phyloP scores from a whole-genome alignment of 2,797 vertebrate genomes.

The Macropodus opercularis region DNA sequence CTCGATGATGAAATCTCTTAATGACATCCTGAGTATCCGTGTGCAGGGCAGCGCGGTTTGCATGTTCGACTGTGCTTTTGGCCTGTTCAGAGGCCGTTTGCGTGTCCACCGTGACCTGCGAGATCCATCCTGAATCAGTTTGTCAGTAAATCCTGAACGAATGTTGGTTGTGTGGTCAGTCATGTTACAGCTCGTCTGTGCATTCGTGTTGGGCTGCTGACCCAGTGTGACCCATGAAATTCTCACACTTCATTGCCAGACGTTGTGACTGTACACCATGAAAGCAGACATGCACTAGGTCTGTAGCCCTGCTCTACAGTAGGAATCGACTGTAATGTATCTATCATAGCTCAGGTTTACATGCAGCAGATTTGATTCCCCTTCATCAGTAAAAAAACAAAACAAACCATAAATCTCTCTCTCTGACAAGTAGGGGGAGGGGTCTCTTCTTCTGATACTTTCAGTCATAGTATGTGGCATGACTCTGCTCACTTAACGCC shows the following conservation, averaged over 20 bases:
- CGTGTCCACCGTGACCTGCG: slow-evolving; percentile 74
- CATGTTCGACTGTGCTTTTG: slow-evolving; percentile 32
- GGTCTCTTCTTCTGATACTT: slow-evolving; percentile 54
- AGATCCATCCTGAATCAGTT: slow-evolving; percentile 75
- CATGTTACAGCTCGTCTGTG: no score
- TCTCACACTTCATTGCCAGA: no score
- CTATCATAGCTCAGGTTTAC: no score
- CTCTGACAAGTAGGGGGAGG: slow-evolving; percentile 40
- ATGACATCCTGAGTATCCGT: slow-evolving; percentile 62
- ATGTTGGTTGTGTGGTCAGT: no score
- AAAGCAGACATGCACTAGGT: no score
- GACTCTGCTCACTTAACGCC: slow-evolving; percentile 66
- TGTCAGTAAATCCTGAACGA: no score
- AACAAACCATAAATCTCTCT: slow-evolving; percentile 22
- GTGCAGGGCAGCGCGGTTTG: slow-evolving; percentile 19
- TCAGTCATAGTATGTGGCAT: slow-evolving; percentile 60
- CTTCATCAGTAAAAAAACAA: slow-evolving; percentile 9
- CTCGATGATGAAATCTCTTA: slow-evolving; percentile 70
- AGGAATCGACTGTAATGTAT: no score
- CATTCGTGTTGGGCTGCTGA: no score
- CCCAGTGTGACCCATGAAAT: no score
- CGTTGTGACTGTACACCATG: no score
- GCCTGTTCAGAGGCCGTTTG: slow-evolving; percentile 53
- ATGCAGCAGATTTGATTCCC: slow-evolving; percentile 13
- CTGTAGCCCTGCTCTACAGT: no score